These are phyloP conservation scores for Riparia riparia DNA, from an alignment of 2,113 vertebrate species.

Conservation along the genomic window DNA sequence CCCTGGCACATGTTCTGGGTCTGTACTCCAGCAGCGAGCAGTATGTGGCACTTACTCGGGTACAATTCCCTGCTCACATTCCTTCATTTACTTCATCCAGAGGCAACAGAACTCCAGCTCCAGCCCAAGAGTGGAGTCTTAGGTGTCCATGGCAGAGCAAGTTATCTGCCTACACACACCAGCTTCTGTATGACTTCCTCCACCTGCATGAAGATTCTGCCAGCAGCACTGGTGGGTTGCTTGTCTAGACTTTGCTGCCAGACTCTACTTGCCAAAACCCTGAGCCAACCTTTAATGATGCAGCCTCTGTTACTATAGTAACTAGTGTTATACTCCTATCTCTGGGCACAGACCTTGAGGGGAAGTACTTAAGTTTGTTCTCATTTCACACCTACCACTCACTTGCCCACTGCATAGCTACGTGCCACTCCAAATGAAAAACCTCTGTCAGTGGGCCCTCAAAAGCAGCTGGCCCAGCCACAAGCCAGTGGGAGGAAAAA, in stretches of 20 bases:
- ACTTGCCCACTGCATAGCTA: neutral
- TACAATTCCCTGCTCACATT: neutral
- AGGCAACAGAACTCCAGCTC: neutral
- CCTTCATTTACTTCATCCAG: neutral
- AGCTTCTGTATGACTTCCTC: conserved; percentile 25
- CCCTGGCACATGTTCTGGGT: neutral
- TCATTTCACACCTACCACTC: conserved; percentile 40
- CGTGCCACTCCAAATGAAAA: neutral
- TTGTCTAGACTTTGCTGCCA: conserved; percentile 7
- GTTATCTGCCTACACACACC: neutral
- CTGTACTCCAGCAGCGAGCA: neutral
- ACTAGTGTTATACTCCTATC: neutral
- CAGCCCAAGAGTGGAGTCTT: neutral
- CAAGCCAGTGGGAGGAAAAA: conserved; percentile 28
- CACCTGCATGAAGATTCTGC: conserved; percentile 24
- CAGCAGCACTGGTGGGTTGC: conserved; percentile 13
- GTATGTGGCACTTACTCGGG: neutral
- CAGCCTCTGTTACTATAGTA: neutral
- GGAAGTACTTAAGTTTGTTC: neutral
- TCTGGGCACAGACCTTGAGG: neutral
- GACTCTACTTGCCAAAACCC: neutral
- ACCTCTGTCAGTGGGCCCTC: neutral
- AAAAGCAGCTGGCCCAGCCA: conserved; percentile 21
- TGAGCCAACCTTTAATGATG: neutral
- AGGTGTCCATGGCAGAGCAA: neutral